Evolutionary conservation across 1,140 invertebrate genomes (phyloP).

Genomic region (Notospermus geniculatus): DNA sequence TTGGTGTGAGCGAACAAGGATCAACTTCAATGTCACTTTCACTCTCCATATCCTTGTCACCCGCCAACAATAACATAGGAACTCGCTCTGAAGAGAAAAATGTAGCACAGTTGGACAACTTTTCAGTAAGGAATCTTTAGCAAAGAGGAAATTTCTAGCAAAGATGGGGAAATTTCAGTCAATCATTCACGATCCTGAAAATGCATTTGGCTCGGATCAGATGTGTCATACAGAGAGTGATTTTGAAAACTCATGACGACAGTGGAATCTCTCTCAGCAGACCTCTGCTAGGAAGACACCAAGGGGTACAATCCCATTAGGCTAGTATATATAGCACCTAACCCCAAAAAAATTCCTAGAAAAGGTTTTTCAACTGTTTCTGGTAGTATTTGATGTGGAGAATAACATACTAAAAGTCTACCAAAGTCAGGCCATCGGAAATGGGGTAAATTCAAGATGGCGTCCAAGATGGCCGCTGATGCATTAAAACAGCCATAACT

Average conservation of each 20-base stretch:
- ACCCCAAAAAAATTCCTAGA: too few species aligned
- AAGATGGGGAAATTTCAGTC: background rate
- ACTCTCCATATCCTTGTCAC: slow-evolving; percentile 28
- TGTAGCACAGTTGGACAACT: background rate
- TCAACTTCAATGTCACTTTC: slow-evolving; percentile 51
- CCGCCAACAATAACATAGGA: slow-evolving; percentile 35
- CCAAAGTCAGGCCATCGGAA: too few species aligned
- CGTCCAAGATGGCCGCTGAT: too few species aligned
- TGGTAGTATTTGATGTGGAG: too few species aligned
- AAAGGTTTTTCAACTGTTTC: too few species aligned
- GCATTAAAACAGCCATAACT: too few species aligned
- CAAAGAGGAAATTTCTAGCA: background rate
- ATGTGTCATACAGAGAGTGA: background rate
- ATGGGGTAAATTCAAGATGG: too few species aligned
- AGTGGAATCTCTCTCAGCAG: too few species aligned
- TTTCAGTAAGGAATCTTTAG: background rate
- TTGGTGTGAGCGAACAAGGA: slow-evolving; percentile 37
- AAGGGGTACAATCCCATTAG: too few species aligned
- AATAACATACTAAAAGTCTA: too few species aligned
- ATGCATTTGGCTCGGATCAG: background rate
- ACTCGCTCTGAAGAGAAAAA: slow-evolving; percentile 32
- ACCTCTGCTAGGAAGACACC: too few species aligned
- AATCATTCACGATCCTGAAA: background rate
- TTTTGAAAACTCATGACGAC: background rate
- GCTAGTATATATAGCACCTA: too few species aligned